Conservation (phyloP, 2,113 vertebrate species). For the Chiloscyllium plagiosum region DNA sequence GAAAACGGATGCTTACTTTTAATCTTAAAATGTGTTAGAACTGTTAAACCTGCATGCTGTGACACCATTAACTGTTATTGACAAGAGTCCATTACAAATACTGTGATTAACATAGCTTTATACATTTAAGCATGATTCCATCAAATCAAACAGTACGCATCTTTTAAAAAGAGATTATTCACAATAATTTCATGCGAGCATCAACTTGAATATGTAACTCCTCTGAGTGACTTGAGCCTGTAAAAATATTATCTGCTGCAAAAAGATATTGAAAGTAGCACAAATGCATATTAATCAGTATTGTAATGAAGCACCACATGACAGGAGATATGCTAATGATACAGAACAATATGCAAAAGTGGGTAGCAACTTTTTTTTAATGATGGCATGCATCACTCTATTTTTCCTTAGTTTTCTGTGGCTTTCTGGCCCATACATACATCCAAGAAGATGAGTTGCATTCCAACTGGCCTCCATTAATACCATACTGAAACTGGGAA, state of each 20-base stretch:
- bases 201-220: not conserved
- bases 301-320: not conserved
- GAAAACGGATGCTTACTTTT: not conserved
- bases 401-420: not conserved
- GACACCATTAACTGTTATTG: conserved; percentile 20
- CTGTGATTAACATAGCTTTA: not conserved
- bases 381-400: not conserved
- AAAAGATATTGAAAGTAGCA: conserved; percentile 7
- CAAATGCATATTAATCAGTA: conserved; percentile 27
- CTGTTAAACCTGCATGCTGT: not conserved
- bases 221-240: not conserved
- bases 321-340: conserved; percentile 23
- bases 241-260: not conserved
- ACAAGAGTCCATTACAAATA: not conserved
- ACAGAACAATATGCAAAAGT: conserved; percentile 21
- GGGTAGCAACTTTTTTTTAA: conserved; percentile 13
- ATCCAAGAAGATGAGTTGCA: not conserved
- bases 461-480: not conserved
- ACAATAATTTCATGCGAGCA: not conserved
- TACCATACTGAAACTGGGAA: not conserved
- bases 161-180: not conserved
- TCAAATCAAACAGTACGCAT: not conserved
- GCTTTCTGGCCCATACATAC: not conserved
- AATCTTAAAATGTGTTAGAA: conserved; percentile 22
- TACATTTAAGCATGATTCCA: not conserved